Evolutionary conservation across 2,797 vertebrate species (phyloP).

Genomic region (Passerculus sandwichensis): DNA sequence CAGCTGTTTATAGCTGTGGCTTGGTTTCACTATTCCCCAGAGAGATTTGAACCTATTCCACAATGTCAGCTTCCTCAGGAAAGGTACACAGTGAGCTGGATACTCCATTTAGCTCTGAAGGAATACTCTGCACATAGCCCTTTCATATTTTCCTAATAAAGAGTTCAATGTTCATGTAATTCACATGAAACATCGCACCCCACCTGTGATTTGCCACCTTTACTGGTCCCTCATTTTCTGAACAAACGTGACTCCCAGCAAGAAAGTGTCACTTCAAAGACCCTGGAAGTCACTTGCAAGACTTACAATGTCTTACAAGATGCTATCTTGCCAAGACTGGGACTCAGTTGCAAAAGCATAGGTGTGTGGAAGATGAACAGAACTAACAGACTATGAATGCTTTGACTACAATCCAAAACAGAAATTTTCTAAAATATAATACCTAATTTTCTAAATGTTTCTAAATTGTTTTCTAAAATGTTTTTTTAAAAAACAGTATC

Average conservation of each 20-base stretch:
- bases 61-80: background rate
- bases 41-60: background rate
- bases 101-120: background rate
- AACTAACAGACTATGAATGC: background rate
- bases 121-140: background rate
- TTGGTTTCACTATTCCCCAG: background rate
- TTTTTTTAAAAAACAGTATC: background rate
- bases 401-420: background rate
- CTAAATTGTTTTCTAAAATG: too few species aligned
- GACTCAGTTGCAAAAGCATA: background rate
- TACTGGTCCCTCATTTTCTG: background rate
- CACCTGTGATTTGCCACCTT: background rate
- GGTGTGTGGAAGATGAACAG: background rate
- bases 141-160: background rate
- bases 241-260: background rate
- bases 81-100: background rate
- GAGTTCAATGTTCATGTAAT: background rate
- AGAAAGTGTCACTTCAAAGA: background rate
- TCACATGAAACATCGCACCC: accelerated
- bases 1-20: background rate
- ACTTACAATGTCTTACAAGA: background rate
- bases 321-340: background rate
- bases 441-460: too few species aligned
- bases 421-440: background rate
- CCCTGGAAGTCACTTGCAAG: background rate